A percentile compares a stretch with the other conserved stretches of the same genome.
Evolutionary conservation across 2,888 invertebrate species (phyloP).

Genomic region (Lomographa bimaculata): DNA sequence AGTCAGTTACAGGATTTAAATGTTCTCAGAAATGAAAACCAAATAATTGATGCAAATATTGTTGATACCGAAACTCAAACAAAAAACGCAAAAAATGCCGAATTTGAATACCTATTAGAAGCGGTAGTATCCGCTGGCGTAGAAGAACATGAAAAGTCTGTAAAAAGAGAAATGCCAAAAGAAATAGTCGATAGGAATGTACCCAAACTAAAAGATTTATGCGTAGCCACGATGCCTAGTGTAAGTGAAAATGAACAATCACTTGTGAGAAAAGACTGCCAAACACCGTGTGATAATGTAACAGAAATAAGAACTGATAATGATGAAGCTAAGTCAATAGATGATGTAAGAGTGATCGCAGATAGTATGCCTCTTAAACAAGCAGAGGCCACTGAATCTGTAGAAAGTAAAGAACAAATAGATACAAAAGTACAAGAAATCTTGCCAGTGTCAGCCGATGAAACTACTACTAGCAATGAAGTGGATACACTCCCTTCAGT

Average conservation of each 20-base stretch:
- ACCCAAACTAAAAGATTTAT: slow-evolving; percentile 70
- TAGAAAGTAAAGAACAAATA: slow-evolving; percentile 16
- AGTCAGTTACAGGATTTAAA: too few species aligned
- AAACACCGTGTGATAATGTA: slow-evolving; percentile 68
- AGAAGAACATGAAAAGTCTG: slow-evolving; percentile 6
- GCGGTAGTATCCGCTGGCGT: neutral
- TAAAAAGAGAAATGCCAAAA: slow-evolving; percentile 62
- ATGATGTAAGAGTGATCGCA: slow-evolving; percentile 50
- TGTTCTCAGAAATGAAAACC: too few species aligned
- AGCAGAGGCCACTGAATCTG: slow-evolving; percentile 44
- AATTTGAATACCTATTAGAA: slow-evolving; percentile 6
- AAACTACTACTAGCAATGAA: slow-evolving; percentile 31
- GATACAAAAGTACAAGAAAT: slow-evolving; percentile 33
- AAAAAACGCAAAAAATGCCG: neutral
- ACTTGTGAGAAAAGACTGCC: slow-evolving; percentile 72
- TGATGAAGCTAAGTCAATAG: slow-evolving; percentile 76
- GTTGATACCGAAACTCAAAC: slow-evolving; percentile 42
- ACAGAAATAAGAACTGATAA: slow-evolving; percentile 65
- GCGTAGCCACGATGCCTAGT: slow-evolving; percentile 71
- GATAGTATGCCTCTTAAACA: slow-evolving; percentile 40
- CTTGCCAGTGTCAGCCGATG: slow-evolving; percentile 43
- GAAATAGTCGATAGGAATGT: slow-evolving; percentile 64
- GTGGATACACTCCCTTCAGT: slow-evolving; percentile 32
- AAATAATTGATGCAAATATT: too few species aligned
- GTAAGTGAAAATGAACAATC: slow-evolving; percentile 67